A percentile compares a stretch with the other conserved stretches of the same genome.
Conservation (phyloP, 1,140 invertebrate genomes). For the Zaprionus ornatus region DNA sequence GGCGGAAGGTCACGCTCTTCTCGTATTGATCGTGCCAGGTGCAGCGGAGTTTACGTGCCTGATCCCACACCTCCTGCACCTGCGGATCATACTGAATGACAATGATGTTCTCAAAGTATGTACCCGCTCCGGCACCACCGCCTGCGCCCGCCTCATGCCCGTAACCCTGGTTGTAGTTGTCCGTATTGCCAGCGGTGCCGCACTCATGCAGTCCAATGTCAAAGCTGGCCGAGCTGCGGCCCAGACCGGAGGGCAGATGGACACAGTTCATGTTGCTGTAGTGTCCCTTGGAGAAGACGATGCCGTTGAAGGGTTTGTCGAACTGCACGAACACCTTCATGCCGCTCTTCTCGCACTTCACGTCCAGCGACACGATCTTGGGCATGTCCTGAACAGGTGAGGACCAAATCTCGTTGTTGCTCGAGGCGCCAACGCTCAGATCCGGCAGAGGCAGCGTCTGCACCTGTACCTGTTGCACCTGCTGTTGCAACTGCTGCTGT, state of each 20-base stretch:
- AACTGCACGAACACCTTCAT: conserved; percentile 97
- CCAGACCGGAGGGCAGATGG: conserved; percentile 93
- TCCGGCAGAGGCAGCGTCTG: conserved; percentile 83
- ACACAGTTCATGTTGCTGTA: conserved; percentile 96
- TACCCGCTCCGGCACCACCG: conserved; percentile 89
- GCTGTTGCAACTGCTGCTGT: conserved; percentile 84
- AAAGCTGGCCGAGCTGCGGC: conserved; percentile 93
- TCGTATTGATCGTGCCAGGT: conserved; percentile 98
- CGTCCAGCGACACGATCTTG: conserved; percentile 94
- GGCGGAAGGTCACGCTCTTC: conserved; percentile 96
- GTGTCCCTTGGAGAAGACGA: conserved; percentile 96
- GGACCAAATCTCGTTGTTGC: conserved; percentile 92
- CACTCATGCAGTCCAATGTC: conserved; percentile 96
- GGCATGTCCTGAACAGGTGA: conserved; percentile 93
- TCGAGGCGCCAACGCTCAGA: conserved; percentile 72
- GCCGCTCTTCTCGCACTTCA: conserved; percentile 96
- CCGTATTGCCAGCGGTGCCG: conserved; percentile 95
- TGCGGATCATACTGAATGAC: conserved; percentile 97
- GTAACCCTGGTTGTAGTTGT: conserved; percentile 93
- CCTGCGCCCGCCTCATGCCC: conserved; percentile 87
- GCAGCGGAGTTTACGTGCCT: conserved; percentile 95
- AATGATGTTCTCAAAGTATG: conserved; percentile 97
- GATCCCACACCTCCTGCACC: conserved; percentile 98
- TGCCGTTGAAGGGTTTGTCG: conserved; percentile 97
- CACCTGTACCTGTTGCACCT: conserved; percentile 86